Evolutionary conservation across 2,113 vertebrate species (phyloP).

Genomic region (Eulemur macaco): DNA sequence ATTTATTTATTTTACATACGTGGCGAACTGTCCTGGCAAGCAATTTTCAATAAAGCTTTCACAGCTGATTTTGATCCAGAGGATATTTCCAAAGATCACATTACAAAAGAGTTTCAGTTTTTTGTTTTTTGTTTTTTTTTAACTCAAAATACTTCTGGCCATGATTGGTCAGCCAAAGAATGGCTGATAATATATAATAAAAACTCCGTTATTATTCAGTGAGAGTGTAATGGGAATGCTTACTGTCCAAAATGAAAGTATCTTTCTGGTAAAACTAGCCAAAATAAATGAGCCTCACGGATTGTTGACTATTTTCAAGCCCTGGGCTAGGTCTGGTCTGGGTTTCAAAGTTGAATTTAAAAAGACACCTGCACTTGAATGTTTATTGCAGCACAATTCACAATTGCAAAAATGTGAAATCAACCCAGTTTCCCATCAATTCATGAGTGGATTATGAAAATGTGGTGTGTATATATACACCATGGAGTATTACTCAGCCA

Average conservation of each 20-base stretch:
- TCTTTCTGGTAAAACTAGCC: neutral
- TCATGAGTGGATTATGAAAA: too few species aligned
- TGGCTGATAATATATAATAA: neutral
- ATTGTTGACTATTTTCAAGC: neutral
- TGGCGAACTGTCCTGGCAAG: neutral
- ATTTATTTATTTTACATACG: slow-evolving; percentile 29
- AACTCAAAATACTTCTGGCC: neutral
- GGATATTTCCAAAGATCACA: neutral
- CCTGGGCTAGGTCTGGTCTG: neutral
- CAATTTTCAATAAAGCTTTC: neutral
- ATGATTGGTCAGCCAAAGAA: neutral
- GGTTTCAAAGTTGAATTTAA: neutral
- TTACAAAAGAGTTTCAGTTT: neutral
- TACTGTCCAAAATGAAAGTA: neutral
- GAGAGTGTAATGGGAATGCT: neutral
- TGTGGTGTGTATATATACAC: too few species aligned
- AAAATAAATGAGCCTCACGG: neutral
- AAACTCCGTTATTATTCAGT: neutral
- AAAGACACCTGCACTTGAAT: too few species aligned
- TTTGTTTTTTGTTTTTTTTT: neutral
- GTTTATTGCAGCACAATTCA: too few species aligned
- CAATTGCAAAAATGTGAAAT: too few species aligned
- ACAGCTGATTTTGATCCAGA: neutral
- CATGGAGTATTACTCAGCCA: too few species aligned
- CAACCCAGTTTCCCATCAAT: too few species aligned